These are phyloP conservation scores for Cuculus canorus DNA, from an alignment of 2,797 vertebrate species.

Conservation along the genomic window DNA sequence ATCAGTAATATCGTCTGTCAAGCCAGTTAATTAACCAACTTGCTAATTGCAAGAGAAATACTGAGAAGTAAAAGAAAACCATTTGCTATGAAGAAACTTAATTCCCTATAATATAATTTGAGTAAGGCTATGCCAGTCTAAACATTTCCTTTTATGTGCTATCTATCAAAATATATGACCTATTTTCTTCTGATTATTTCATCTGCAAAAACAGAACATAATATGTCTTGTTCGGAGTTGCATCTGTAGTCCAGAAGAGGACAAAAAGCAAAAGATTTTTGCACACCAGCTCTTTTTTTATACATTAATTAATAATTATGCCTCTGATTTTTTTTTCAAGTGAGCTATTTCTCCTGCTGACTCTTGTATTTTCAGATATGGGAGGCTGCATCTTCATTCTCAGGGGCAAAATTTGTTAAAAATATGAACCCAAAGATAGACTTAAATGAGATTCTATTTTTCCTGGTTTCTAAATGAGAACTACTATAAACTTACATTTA, in stretches of 20 bases:
- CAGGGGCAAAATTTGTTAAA: background rate
- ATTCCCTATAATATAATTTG: constrained; percentile 11
- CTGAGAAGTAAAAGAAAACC: constrained; percentile 18
- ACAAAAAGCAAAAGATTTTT: background rate
- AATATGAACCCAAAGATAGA: background rate
- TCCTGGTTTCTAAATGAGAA: background rate
- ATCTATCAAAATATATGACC: background rate
- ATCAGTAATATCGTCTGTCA: constrained; percentile 52
- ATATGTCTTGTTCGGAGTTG: background rate
- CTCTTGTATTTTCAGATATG: background rate
- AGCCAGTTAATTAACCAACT: constrained; percentile 46
- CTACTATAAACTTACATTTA: background rate
- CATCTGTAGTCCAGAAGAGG: background rate
- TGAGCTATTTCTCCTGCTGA: constrained; percentile 44
- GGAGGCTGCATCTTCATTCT: constrained; percentile 26
- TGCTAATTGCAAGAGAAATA: constrained; percentile 45
- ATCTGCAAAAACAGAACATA: background rate
- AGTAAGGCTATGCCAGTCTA: background rate
- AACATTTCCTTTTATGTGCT: background rate
- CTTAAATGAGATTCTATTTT: background rate
- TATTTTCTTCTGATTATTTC: constrained; percentile 7
- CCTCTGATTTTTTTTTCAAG: constrained; percentile 10
- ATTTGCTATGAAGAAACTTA: constrained; percentile 59
- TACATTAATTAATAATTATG: constrained; percentile 50
- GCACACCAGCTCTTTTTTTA: background rate